Base-by-base conservation (phyloP, 2,113 vertebrate genomes). In the Sinocyclocheilus anshuiensis region DNA sequence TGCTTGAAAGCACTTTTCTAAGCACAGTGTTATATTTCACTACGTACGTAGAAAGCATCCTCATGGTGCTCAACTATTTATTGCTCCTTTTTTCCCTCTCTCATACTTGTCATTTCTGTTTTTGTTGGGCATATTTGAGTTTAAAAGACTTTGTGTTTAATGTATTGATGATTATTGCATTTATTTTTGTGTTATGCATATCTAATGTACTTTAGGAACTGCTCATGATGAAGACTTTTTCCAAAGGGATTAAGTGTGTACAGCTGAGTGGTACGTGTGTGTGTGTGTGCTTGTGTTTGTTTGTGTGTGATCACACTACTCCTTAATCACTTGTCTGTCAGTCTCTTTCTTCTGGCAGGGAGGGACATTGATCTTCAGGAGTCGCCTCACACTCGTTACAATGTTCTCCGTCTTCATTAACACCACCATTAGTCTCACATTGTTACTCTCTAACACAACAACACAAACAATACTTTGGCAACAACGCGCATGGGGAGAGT, bases 351-450 rank as follows among this genome's bases (percentile, higher is more conserved):
- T 88, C 15, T 39, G 59, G 59, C 84, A 89, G 88, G 91, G 91
- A 91, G 91, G 86, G 90, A 92, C 91, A 94, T 93, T 94, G 94
- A 95, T 94, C 86, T 90, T 90, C 90, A 89, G 86, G 83, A 91
- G 85, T 91, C 85, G 84, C 89, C 87, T 83, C 8, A 24, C 87
- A 89, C 90, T 92, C 85, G 71, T 88, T 92, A 91, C 86, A 90
- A 89, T 84, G 90, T 89, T 86, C 90, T 84, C 90, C 50, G 67
- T 89, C 86, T 93, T 94, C 92, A 92, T 94, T 92, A 94, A 90
- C 87, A 89, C 91, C 91, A 91, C 90, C 93, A 95, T 95, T 94
- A 94, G 90, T 87, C 69, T 90, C 90, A 87, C 87, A 13, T 83
- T 74, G 74, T 59, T 57, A 80, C 63, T 48, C 65, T 39, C 67